Percentiles rank a stretch among this genome's conserved stretches.
These are phyloP conservation scores for Diplosoma virens DNA, from an alignment of 23 tunicate genomes.

Conservation along the genomic window DNA sequence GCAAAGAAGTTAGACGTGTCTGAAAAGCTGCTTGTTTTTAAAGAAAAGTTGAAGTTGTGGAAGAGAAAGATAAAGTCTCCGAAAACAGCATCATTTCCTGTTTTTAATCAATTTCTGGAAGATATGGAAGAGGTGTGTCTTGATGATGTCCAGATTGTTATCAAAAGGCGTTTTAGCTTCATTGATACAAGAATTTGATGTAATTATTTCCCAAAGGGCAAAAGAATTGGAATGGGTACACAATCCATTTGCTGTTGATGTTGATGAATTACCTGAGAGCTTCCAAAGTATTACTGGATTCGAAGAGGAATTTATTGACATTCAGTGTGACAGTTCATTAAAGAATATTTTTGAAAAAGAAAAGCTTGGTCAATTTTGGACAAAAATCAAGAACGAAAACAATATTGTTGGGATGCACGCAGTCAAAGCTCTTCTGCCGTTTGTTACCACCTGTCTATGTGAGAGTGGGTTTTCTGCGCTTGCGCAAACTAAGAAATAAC, in stretches of 20 bases:
- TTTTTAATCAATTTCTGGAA: conserved; percentile 14
- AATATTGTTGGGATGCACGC: conserved; percentile 6
- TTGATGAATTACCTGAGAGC: conserved; percentile 5
- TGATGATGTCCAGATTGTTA: conserved; percentile 19
- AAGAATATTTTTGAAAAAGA: background rate
- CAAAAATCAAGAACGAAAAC: conserved; percentile 5
- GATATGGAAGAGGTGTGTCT: too few relatives aligned
- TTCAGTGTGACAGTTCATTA: conserved; percentile 24
- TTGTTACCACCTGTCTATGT: conserved; percentile 6
- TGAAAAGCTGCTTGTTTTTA: conserved; percentile 53
- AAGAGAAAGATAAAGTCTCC: conserved; percentile 12
- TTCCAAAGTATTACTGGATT: too few relatives aligned
- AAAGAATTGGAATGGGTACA: conserved; percentile 18
- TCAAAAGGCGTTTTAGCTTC: background rate
- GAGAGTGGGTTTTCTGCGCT: conserved; percentile 12
- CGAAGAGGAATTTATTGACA: conserved; percentile 3
- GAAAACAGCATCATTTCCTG: conserved; percentile 14
- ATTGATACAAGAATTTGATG: background rate
- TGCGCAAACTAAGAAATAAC: background rate
- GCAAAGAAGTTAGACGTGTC: background rate
- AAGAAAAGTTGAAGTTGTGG: conserved; percentile 42
- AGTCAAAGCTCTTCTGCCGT: conserved; percentile 2
- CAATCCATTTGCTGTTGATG: conserved; percentile 13
- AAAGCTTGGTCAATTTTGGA: conserved; percentile 1
- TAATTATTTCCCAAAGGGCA: background rate